These are phyloP conservation scores for Eupithecia centaureata DNA, from an alignment of 2,888 invertebrate genomes.

Conservation along the genomic window DNA sequence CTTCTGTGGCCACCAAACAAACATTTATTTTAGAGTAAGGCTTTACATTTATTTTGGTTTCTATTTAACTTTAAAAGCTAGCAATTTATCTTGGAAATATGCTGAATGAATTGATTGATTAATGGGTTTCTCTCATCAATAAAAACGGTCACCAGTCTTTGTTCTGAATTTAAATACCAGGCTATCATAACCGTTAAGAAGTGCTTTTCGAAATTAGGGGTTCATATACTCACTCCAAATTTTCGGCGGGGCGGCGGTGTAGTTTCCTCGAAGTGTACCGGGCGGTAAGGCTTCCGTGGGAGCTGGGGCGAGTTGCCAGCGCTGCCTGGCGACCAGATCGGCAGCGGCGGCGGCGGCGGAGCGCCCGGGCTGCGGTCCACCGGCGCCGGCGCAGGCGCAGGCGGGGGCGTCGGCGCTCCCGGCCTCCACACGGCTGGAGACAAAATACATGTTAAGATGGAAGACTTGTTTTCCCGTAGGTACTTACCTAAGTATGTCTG, in stretches of 20 bases:
- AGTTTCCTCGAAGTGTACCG: conserved; percentile 85
- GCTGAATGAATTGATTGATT: not conserved
- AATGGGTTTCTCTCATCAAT: not conserved
- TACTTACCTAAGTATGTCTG: too few species aligned
- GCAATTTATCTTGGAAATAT: not conserved
- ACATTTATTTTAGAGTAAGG: not conserved
- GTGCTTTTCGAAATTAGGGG: not conserved
- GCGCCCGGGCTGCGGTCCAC: conserved; percentile 74
- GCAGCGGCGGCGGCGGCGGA: conserved; percentile 85
- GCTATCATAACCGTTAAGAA: not conserved
- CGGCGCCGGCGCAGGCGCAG: conserved; percentile 48
- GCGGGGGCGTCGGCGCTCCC: conserved; percentile 69
- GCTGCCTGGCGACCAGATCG: conserved; percentile 91
- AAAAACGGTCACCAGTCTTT: not conserved
- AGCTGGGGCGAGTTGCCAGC: conserved; percentile 88
- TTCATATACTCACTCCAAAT: conserved; percentile 59
- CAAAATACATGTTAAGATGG: conserved; percentile 3
- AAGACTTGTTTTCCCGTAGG: too few species aligned
- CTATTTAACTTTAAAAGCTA: not conserved
- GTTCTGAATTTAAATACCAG: not conserved
- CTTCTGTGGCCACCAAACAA: not conserved
- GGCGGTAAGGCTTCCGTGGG: conserved; percentile 91
- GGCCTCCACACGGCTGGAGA: conserved; percentile 76
- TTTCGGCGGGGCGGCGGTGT: conserved; percentile 75
- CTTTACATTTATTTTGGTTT: not conserved